Base-by-base conservation (phyloP, 1,140 invertebrate species). In the Plutomurus gul region DNA sequence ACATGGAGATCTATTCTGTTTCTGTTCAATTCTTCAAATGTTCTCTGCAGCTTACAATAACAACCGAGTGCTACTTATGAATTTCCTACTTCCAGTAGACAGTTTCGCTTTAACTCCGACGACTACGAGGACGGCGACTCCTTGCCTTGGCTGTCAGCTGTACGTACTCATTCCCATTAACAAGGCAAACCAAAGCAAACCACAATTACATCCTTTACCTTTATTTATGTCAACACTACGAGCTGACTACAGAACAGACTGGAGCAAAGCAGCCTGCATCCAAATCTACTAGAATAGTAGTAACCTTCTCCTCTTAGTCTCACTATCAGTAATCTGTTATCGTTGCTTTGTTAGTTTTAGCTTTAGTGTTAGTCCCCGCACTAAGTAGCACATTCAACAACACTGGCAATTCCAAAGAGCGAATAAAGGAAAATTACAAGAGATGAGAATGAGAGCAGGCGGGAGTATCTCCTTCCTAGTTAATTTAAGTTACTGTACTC, bases 341-440 rank as follows among this genome's bases (percentile, higher is more conserved):
- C 56, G 22, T 65, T 13, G 16, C 56, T 30, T 65, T 65, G 56
- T 65, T 65, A 65, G 56, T 65, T 65, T n/a, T n/a, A 20, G n/a
- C 4, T 49, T 10, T 43, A 10, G 39, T 43, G 39, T 43, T 43
- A 43, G 39, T 43, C 39, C 2, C 2, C n/a, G 2, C 39, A 13
- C 20, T 56, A 56, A 36, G 30, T 65, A 65, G 13, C 27, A 36
- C 56, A 65, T 36, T 65, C 13, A 65, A 65, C 25, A 27, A 65
- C 25, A 65, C 5, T 65, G 56, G 56, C 56, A 65, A 65, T 65
- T 65, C 25, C 56, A 65, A 65, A n/a, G 30, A 65, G 56, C 51
- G 27, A 65, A 65, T 65, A 65, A 65, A 65, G 56, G 56, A 65
- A 65, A 65, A 65, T 65, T 65, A 65, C 56, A 65, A 65, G 56